Evolutionary conservation across 2,888 invertebrate species (phyloP).

Genomic region (Aethes cnicana): DNA sequence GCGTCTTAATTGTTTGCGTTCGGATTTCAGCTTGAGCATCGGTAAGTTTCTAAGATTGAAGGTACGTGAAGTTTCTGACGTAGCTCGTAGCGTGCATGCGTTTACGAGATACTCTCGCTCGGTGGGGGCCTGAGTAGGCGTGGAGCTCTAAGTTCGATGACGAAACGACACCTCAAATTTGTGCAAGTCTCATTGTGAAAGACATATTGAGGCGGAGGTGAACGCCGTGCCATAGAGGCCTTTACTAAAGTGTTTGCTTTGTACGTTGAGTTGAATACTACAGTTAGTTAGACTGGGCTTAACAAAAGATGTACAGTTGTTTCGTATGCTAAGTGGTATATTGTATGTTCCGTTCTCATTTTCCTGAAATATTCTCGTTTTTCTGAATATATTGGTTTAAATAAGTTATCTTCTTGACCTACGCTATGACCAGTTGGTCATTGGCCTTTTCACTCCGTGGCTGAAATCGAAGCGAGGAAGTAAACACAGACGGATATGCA

Average conservation of each 20-base stretch:
- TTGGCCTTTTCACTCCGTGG: constrained; percentile 11
- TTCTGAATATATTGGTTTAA: too few species aligned
- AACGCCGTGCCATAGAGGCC: constrained; percentile 53
- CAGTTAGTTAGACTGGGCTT: constrained; percentile 1
- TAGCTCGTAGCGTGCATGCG: constrained; percentile 2
- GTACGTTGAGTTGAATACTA: background rate
- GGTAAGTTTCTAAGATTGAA: too few species aligned
- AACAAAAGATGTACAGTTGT: constrained; percentile 18
- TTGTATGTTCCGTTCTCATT: constrained; percentile 15
- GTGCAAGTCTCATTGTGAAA: constrained; percentile 77
- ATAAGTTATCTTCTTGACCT: constrained; percentile 23
- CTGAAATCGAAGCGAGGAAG: constrained; percentile 4
- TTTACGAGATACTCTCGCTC: constrained; percentile 10
- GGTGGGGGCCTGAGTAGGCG: constrained; percentile 62
- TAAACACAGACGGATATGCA: constrained; percentile 16
- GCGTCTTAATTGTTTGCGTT: too few species aligned
- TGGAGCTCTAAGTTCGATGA: constrained; percentile 60
- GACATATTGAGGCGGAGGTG: constrained; percentile 66
- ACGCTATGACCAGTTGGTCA: constrained; percentile 23
- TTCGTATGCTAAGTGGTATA: constrained; percentile 11
- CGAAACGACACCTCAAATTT: constrained; percentile 70
- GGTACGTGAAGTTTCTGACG: constrained; percentile 21
- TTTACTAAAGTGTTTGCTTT: constrained; percentile 34
- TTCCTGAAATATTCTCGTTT: constrained; percentile 5
- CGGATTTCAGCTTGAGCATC: too few species aligned